Conservation (phyloP, 1,140 invertebrate species). For the Drosophila yakuba region DNA sequence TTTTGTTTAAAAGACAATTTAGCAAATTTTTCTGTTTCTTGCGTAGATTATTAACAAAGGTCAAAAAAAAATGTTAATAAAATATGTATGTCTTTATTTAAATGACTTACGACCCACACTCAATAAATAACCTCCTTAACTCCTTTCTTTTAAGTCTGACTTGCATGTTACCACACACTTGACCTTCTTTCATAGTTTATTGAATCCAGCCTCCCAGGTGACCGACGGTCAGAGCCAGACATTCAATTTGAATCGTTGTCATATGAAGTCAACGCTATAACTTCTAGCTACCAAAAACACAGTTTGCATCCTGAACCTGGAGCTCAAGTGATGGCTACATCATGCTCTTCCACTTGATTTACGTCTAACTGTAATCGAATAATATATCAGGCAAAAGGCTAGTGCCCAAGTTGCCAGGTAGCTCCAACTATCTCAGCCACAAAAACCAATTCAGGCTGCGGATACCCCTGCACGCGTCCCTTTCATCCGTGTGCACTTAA, state of each 20-base stretch:
- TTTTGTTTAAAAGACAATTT: too few species aligned
- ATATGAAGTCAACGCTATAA: conserved; percentile 47
- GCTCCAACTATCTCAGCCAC: conserved; percentile 27
- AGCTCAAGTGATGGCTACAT: conserved; percentile 68
- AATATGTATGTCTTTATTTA: too few species aligned
- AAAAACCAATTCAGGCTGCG: conserved; percentile 46
- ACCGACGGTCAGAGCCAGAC: conserved; percentile 5
- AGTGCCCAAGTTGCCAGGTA: conserved; percentile 40
- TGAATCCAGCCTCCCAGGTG: conserved; percentile 14
- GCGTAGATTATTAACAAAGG: too few species aligned
- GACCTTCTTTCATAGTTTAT: conserved; percentile 12
- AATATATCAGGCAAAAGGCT: conserved; percentile 74
- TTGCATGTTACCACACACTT: conserved; percentile 11
- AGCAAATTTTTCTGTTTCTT: too few species aligned
- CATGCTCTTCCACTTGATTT: conserved; percentile 81
- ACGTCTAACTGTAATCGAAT: conserved; percentile 81
- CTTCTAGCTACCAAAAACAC: conserved; percentile 7
- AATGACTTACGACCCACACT: too few species aligned
- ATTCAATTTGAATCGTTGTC: conserved; percentile 35
- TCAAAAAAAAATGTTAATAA: too few species aligned
- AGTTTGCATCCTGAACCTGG: conserved; percentile 12
- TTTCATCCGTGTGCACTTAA: neutral
- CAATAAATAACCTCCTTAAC: too few species aligned
- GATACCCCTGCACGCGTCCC: conserved; percentile 2
- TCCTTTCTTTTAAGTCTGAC: neutral